phyloP scores from a whole-genome alignment of 1,140 invertebrate species.

The Dendrolimus punctatus region DNA sequence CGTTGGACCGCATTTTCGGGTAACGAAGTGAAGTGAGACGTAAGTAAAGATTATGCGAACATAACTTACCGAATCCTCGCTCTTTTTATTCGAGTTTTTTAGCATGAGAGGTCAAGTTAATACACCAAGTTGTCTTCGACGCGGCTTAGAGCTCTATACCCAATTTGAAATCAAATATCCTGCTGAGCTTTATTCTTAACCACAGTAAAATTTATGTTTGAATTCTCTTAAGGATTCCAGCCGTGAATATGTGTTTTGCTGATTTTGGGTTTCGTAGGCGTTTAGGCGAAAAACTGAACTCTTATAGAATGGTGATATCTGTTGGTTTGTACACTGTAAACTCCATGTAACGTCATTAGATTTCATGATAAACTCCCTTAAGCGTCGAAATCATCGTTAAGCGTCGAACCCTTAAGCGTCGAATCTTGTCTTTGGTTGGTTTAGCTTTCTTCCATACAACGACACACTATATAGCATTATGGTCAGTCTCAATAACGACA shows the following conservation, averaged over 20 bases:
- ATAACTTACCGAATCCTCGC: conserved; percentile 21
- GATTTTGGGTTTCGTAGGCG: too few relatives aligned
- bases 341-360: not conserved
- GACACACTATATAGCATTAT: too few relatives aligned
- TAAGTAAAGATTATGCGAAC: conserved; percentile 23
- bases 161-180: conserved; percentile 10
- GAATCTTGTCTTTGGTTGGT: too few relatives aligned
- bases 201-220: not conserved
- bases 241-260: not conserved
- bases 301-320: not conserved
- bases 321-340: not conserved
- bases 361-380: not conserved
- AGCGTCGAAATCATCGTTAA: conserved; percentile 1
- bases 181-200: not conserved
- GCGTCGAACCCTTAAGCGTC: too few relatives aligned
- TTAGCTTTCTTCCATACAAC: too few relatives aligned
- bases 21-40: conserved; percentile 17
- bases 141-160: conserved; percentile 12
- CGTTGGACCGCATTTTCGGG: conserved; percentile 11
- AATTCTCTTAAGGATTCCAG: not conserved
- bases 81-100: conserved; percentile 14
- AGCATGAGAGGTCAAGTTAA: conserved; percentile 10
- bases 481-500: too few relatives aligned
- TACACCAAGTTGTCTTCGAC: conserved; percentile 10
- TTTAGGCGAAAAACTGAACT: too few relatives aligned